These are phyloP conservation scores for Menidia menidia DNA, from an alignment of 2,797 vertebrate genomes.

Conservation along the genomic window DNA sequence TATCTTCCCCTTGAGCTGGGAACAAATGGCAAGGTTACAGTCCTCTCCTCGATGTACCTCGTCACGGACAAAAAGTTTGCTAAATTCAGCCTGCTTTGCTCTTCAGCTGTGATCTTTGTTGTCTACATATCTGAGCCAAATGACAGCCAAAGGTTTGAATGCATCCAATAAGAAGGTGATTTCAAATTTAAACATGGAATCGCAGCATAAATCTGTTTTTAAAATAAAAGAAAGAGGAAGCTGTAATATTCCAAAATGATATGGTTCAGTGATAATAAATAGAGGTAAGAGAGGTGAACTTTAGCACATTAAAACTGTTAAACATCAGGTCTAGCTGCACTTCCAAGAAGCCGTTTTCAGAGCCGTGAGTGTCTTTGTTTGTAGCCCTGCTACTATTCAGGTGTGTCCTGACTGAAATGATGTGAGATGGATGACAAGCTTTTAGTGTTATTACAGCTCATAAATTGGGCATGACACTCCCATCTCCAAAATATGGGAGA, in stretches of 20 bases:
- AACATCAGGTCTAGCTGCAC: constrained; percentile 10
- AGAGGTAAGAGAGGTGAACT: neutral
- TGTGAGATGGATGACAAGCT: constrained; percentile 31
- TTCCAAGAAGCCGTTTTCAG: neutral
- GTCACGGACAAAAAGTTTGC: constrained; percentile 77
- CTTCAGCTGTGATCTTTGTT: constrained; percentile 43
- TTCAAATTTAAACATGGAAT: too few species aligned
- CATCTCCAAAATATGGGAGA: constrained; percentile 29
- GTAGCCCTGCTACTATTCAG: constrained; percentile 17
- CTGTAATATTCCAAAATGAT: constrained; percentile 3
- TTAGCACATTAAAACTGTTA: neutral
- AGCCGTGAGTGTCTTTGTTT: constrained; percentile 31
- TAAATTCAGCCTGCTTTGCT: constrained; percentile 79
- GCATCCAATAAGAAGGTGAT: too few species aligned
- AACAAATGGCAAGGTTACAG: constrained; percentile 76
- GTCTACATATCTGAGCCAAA: too few species aligned
- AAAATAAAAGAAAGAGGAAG: neutral
- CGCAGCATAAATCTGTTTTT: too few species aligned
- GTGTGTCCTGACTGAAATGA: constrained; percentile 20
- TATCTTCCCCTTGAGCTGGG: constrained; percentile 51
- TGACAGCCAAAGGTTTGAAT: too few species aligned
- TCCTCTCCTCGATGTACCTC: constrained; percentile 73
- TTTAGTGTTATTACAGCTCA: constrained; percentile 53
- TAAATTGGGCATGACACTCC: constrained; percentile 53
- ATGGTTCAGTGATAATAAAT: constrained; percentile 2